Conservation (phyloP, 37 sponge, comb jelly and placozoan species). For the Chondrilla cf. caribensis region DNA sequence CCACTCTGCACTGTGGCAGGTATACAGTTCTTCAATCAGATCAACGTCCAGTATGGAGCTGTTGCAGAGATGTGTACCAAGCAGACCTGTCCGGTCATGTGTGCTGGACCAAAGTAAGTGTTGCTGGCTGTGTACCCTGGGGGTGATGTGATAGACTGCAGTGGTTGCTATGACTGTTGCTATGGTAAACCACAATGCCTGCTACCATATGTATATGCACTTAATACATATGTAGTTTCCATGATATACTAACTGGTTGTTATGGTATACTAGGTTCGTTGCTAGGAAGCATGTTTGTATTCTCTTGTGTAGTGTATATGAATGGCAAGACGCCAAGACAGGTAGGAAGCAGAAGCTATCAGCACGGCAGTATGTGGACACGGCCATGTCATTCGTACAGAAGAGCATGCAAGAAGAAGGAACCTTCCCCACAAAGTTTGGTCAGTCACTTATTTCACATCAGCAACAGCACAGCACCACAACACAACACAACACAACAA, state of each 20-base stretch:
- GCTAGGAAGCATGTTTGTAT: too few species aligned
- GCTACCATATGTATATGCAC: too few species aligned
- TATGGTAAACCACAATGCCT: too few species aligned
- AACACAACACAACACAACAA: too few species aligned
- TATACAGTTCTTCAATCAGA: constrained; percentile 65
- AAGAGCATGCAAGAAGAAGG: constrained; percentile 67
- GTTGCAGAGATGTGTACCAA: constrained; percentile 54
- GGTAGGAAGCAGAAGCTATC: constrained; percentile 65
- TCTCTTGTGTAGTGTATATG: constrained; percentile 33
- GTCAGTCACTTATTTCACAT: constrained; percentile 30
- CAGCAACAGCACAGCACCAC: too few species aligned
- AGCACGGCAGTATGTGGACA: constrained; percentile 74
- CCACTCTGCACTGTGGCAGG: constrained; percentile 9
- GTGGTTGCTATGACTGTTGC: too few species aligned
- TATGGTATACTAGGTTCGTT: too few species aligned
- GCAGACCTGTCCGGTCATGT: constrained; percentile 61
- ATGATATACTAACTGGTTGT: too few species aligned
- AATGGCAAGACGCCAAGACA: constrained; percentile 58
- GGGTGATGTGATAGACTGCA: too few species aligned
- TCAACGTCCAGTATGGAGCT: constrained; percentile 60
- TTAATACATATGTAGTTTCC: too few species aligned
- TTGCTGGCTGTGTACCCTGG: too few species aligned
- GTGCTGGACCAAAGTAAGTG: constrained; percentile 77
- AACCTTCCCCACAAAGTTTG: constrained; percentile 84
- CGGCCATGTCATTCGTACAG: constrained; percentile 66